Evolutionary conservation across 37 sponge, comb jelly and placozoan genomes (phyloP), one percentile per base, ranked within the genome.

Genomic region (Chondrilla cf. caribensis): DNA sequence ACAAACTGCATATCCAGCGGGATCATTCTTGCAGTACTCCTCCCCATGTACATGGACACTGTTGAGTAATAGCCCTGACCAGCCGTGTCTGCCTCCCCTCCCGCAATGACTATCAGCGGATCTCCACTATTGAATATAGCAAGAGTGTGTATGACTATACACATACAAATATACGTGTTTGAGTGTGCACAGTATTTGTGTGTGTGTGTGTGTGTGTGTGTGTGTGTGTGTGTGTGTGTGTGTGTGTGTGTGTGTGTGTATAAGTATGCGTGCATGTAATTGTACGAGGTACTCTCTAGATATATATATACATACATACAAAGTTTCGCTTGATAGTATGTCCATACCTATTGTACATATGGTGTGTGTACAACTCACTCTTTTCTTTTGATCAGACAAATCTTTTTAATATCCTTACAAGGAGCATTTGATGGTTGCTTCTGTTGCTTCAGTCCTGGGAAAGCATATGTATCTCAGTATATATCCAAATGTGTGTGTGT

Each of bases 201-300:
- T n/a, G n/a, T n/a, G n/a, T n/a, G n/a, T n/a, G n/a, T n/a, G n/a
- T n/a, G n/a, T n/a, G n/a, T n/a, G n/a, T n/a, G n/a, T n/a, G n/a
- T n/a, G n/a, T n/a, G n/a, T n/a, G 79, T 44, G 57, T 54, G 79
- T 78, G 79, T 78, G 79, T 43, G 79, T 78, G 55, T 54, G 58
- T 78, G 79, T 44, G 79, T 78, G 79, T 44, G 54, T 78, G 79
- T 44, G 57, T 78, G 79, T 44, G 79, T 44, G 79, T 78, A 57
- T 44, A 57, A 44, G n/a, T n/a, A n/a, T n/a, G n/a, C n/a, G n/a
- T n/a, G n/a, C n/a, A n/a, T n/a, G n/a, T n/a, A n/a, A n/a, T n/a
- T n/a, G n/a, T n/a, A n/a, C n/a, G n/a, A n/a, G n/a, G n/a, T n/a
- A n/a, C n/a, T n/a, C n/a, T n/a, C n/a, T n/a, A 43, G 5, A 43